Percentiles rank a stretch among this genome's conserved stretches.
phyloP scores from a whole-genome alignment of 2,113 vertebrate genomes.

The Vireo altiloquus region DNA sequence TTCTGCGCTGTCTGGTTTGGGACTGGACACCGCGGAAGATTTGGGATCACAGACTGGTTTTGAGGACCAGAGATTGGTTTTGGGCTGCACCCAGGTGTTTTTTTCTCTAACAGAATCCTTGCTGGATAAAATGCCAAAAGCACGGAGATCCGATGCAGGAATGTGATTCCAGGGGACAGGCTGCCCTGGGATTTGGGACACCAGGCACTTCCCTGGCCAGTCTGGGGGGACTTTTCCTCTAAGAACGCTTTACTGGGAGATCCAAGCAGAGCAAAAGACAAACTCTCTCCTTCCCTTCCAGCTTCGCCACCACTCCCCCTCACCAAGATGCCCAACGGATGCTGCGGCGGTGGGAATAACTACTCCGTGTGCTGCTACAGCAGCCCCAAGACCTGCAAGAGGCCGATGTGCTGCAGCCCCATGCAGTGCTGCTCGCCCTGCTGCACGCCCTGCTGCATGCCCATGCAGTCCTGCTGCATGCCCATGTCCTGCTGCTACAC shows the following conservation, averaged over 20 bases:
- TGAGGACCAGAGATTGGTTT: neutral
- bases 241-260: neutral
- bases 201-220: neutral
- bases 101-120: neutral
- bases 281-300: neutral
- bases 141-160: accelerated
- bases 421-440: neutral
- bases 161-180: neutral
- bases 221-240: no score
- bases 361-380: neutral
- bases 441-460: neutral
- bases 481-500: constrained; percentile 12
- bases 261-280: neutral
- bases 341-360: neutral
- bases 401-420: neutral
- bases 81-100: neutral
- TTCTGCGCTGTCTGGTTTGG: neutral
- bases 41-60: neutral
- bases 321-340: constrained; percentile 1
- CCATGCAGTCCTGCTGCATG: neutral
- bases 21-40: accelerated
- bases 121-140: neutral
- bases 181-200: neutral
- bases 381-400: neutral
- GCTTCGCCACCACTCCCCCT: neutral